Conservation (phyloP, 2,113 vertebrate species). For the Neofelis nebulosa region DNA sequence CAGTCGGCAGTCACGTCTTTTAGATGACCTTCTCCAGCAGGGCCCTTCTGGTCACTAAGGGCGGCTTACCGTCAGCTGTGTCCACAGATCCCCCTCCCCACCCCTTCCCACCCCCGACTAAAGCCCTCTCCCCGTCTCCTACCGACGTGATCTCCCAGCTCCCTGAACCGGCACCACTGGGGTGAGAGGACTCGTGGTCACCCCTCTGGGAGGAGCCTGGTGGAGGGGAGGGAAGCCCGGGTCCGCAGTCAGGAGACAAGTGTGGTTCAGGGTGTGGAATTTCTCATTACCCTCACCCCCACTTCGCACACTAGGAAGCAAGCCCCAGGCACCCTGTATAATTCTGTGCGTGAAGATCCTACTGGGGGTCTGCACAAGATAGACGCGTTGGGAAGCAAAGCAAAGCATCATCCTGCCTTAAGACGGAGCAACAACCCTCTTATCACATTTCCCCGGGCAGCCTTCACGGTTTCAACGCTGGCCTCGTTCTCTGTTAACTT, state of each 20-base stretch:
- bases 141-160: fast-evolving
- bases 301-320: neutral
- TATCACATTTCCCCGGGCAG: neutral
- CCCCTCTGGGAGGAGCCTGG: neutral
- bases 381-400: neutral
- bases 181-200: neutral
- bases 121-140: neutral
- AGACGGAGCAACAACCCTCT: neutral
- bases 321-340: neutral
- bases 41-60: neutral
- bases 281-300: neutral
- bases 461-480: neutral
- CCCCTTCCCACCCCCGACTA: neutral
- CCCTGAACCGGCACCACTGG: neutral
- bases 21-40: neutral
- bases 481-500: neutral
- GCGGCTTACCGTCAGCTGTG: neutral
- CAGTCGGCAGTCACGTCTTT: neutral
- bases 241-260: neutral
- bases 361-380: neutral
- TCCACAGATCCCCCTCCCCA: neutral
- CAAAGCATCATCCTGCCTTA: neutral
- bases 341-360: neutral
- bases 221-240: neutral
- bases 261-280: neutral